These are phyloP conservation scores for Andrena camellia DNA, from an alignment of 2,888 invertebrate genomes.

Conservation along the genomic window DNA sequence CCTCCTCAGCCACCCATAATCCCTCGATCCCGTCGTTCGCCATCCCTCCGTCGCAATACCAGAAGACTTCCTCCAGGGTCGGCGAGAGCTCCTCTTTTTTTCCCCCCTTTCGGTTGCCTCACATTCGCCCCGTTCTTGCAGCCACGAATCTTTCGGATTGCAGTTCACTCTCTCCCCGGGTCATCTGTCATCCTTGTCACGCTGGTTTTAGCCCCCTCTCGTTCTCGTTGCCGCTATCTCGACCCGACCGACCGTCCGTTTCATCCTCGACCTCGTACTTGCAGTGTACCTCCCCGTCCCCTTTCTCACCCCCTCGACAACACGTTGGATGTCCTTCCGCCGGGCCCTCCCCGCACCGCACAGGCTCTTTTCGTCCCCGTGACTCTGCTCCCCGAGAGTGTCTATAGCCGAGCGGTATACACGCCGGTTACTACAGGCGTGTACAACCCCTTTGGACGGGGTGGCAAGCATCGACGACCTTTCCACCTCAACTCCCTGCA, in stretches of 20 bases:
- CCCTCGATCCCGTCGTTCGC: slow-evolving; percentile 9
- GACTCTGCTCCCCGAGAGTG: slow-evolving; percentile 16
- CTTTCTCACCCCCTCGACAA: slow-evolving; percentile 80
- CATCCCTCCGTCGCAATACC: slow-evolving; percentile 32
- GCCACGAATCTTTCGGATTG: slow-evolving; percentile 53
- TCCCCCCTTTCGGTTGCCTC: slow-evolving; percentile 42
- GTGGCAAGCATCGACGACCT: slow-evolving; percentile 69
- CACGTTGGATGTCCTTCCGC: slow-evolving; percentile 17
- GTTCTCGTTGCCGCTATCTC: slow-evolving; percentile 51
- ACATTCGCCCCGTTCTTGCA: slow-evolving; percentile 42
- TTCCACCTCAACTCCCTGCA: slow-evolving; percentile 62
- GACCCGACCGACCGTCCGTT: slow-evolving; percentile 45
- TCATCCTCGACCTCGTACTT: slow-evolving; percentile 75
- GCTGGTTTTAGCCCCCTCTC: slow-evolving; percentile 64
- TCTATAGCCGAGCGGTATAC: slow-evolving; percentile 28
- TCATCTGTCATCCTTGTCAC: slow-evolving; percentile 70
- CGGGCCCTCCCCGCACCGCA: slow-evolving; percentile 78
- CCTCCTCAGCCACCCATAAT: slow-evolving; percentile 8
- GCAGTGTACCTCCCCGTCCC: slow-evolving; percentile 48
- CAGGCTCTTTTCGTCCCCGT: slow-evolving; percentile 38
- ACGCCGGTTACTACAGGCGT: slow-evolving; percentile 20
- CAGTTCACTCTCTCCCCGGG: slow-evolving; percentile 58
- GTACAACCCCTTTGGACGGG: slow-evolving; percentile 44
- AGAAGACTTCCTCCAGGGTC: slow-evolving; percentile 17
- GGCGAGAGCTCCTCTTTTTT: not conserved